Evolutionary conservation across 1,140 invertebrate species (phyloP).

Genomic region (Akabosia matsudoensis): DNA sequence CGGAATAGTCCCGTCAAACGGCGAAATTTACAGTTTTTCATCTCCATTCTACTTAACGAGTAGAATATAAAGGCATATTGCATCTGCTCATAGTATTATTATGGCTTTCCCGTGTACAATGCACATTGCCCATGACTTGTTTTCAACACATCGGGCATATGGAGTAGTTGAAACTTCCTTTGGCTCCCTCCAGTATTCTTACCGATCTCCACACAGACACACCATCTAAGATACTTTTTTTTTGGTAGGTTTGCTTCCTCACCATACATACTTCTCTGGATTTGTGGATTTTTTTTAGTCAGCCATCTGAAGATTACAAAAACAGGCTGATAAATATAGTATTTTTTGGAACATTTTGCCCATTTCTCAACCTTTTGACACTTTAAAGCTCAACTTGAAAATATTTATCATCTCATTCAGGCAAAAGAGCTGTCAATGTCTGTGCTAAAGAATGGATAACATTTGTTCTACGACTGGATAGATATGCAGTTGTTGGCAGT

Average conservation of each 20-base stretch:
- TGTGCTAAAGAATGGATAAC: not conserved
- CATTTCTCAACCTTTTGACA: not conserved
- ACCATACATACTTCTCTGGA: not conserved
- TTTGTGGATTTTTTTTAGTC: not conserved
- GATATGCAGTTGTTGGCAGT: not conserved
- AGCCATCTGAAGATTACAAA: not conserved
- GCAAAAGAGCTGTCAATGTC: not conserved
- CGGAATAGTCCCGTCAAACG: too few relatives aligned
- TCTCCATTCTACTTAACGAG: too few relatives aligned
- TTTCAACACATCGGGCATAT: not conserved
- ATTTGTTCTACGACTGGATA: not conserved
- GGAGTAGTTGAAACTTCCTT: not conserved
- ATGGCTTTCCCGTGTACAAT: not conserved
- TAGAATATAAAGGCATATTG: not conserved
- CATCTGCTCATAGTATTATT: not conserved
- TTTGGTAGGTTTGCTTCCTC: not conserved
- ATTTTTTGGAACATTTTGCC: not conserved
- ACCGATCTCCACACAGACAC: not conserved
- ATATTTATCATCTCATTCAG: not conserved
- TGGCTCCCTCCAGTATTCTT: not conserved
- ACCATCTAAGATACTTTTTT: not conserved
- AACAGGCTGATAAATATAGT: not conserved
- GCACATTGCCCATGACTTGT: not conserved
- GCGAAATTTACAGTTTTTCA: too few relatives aligned
- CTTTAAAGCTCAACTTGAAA: not conserved